These are phyloP conservation scores for Hecatera dysodea DNA, from an alignment of 2,888 invertebrate species.

Conservation along the genomic window DNA sequence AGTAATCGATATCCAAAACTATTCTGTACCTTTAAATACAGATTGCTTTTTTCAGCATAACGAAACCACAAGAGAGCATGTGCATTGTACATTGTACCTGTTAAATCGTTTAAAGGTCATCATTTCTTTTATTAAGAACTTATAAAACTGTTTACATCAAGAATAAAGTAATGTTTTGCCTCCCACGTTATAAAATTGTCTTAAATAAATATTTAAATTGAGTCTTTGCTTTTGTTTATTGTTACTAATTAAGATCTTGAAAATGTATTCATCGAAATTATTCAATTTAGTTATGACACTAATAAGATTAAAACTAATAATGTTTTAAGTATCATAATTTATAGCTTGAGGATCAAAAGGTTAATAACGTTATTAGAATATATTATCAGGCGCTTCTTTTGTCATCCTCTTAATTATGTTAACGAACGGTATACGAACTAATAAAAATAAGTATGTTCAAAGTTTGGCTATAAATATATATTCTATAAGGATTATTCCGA, in stretches of 20 bases:
- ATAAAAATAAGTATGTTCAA: neutral
- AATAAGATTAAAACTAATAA: conserved; percentile 51
- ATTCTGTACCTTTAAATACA: neutral
- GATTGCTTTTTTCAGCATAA: neutral
- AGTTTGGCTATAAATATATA: neutral
- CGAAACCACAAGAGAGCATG: neutral
- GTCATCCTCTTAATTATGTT: conserved; percentile 48
- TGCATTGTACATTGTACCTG: too few species aligned
- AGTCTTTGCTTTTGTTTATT: conserved; percentile 31
- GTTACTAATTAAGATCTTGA: conserved; percentile 26
- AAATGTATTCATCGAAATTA: conserved; percentile 32
- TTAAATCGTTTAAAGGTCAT: neutral
- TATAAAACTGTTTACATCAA: neutral
- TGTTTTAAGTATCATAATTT: conserved; percentile 52
- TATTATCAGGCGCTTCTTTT: conserved; percentile 67
- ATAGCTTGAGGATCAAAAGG: conserved; percentile 38
- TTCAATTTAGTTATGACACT: conserved; percentile 20
- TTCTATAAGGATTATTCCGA: neutral
- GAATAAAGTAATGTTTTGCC: neutral
- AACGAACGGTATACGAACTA: neutral
- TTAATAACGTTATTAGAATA: conserved; percentile 70
- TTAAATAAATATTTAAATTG: conserved; percentile 16
- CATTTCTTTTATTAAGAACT: neutral
- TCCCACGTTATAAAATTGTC: neutral
- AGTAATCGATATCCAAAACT: neutral